These are phyloP conservation scores for Nothocercus nigrocapillus DNA, from an alignment of 2,113 vertebrate species.

Conservation along the genomic window DNA sequence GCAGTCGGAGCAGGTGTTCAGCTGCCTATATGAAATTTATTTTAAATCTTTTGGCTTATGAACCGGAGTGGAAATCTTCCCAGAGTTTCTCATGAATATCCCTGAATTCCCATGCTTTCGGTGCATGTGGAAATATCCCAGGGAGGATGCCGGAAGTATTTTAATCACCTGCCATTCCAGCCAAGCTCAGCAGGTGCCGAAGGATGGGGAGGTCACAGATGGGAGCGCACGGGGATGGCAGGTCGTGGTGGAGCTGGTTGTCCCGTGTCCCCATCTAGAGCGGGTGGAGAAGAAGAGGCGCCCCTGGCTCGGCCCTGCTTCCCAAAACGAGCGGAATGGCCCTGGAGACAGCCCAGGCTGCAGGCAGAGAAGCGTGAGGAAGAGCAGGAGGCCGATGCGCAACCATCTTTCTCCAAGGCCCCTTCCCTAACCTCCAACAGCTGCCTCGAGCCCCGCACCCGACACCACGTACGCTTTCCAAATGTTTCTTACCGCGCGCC, in stretches of 20 bases:
- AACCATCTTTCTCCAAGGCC: background rate
- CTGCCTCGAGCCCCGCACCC: background rate
- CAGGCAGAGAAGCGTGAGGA: background rate
- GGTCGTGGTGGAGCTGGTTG: fast-evolving
- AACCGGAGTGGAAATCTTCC: background rate
- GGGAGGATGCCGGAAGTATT: background rate
- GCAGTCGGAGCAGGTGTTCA: background rate
- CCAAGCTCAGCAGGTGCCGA: background rate
- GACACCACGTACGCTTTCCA: background rate
- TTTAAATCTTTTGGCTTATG: background rate
- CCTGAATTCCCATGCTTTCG: background rate
- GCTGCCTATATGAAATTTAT: background rate
- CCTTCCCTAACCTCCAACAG: background rate
- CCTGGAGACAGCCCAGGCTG: background rate
- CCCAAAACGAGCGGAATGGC: background rate
- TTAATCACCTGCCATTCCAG: background rate
- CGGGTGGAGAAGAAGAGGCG: background rate
- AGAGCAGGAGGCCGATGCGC: background rate
- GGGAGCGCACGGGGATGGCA: background rate
- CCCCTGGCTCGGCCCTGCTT: background rate
- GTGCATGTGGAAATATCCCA: background rate
- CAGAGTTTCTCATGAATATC: background rate
- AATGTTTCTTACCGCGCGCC: background rate
- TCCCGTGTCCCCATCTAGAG: background rate
- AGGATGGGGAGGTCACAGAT: background rate